Evolutionary conservation across 2,888 invertebrate species (phyloP).

Genomic region (Halocaridina rubra): DNA sequence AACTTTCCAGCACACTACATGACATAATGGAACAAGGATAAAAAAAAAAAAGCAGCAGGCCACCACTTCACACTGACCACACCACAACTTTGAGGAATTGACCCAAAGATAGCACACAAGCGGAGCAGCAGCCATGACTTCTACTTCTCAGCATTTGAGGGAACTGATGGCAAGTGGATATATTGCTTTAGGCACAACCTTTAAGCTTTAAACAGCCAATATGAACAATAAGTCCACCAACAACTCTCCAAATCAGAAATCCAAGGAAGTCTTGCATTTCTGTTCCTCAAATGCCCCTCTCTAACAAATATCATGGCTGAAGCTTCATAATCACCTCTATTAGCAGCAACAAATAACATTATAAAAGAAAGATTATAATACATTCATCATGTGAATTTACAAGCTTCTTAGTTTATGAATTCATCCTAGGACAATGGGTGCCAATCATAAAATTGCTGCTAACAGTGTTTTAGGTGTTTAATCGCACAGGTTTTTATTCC

Average conservation of each 20-base stretch:
- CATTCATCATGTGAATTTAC: too few species aligned
- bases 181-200: slow-evolving; percentile 25
- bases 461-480: slow-evolving; percentile 35
- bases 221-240: slow-evolving; percentile 2
- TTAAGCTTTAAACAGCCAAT: not conserved
- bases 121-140: slow-evolving; percentile 32
- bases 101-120: slow-evolving; percentile 57
- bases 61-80: slow-evolving; percentile 56
- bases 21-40: not conserved
- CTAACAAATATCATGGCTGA: slow-evolving; percentile 29
- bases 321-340: slow-evolving; percentile 42
- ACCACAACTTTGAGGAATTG: slow-evolving; percentile 55
- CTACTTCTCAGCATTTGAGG: not conserved
- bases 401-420: too few species aligned
- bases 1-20: not conserved
- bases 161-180: not conserved
- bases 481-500: slow-evolving; percentile 24
- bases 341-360: slow-evolving; percentile 35
- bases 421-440: too few species aligned
- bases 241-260: slow-evolving; percentile 6
- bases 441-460: slow-evolving; percentile 38
- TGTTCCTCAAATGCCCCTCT: slow-evolving; percentile 35
- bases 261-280: slow-evolving; percentile 6
- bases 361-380: too few species aligned
- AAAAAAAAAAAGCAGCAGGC: slow-evolving; percentile 23